Percentiles rank a stretch among this genome's conserved stretches.
phyloP scores from a whole-genome alignment of 2,797 vertebrate species.

The Oreochromis grahami region DNA sequence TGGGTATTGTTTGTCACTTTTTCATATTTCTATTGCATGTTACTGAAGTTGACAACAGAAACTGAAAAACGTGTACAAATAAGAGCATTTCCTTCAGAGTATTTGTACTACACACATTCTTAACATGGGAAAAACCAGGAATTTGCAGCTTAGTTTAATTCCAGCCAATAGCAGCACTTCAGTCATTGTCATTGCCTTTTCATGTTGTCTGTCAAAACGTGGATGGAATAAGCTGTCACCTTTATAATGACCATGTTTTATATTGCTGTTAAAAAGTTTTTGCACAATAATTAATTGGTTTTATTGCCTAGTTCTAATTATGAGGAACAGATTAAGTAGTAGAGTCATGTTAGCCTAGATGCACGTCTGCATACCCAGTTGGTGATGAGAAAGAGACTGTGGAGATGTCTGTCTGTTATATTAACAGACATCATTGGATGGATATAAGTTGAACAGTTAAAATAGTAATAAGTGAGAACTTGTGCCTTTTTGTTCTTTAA shows the following conservation, averaged over 20 bases:
- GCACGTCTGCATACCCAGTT: not conserved
- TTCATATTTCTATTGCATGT: not conserved
- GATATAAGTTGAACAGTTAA: not conserved
- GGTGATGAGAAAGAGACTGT: not conserved
- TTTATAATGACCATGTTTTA: not conserved
- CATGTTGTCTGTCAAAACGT: not conserved
- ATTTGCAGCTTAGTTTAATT: not conserved
- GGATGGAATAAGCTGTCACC: not conserved
- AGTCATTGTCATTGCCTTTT: not conserved
- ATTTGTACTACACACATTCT: not conserved
- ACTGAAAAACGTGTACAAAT: not conserved
- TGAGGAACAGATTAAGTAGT: not conserved
- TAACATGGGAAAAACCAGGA: not conserved
- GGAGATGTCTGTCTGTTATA: too few species aligned
- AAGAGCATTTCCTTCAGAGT: not conserved
- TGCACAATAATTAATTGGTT: not conserved
- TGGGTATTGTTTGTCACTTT: not conserved
- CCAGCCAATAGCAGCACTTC: not conserved
- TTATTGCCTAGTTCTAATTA: not conserved
- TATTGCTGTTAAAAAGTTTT: not conserved
- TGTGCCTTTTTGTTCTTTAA: not conserved
- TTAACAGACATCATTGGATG: too few species aligned
- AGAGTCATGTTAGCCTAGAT: not conserved
- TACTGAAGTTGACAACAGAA: not conserved
- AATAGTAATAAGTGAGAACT: not conserved